Conservation (phyloP, 2,113 vertebrate species). For the Leucoraja erinaceus region DNA sequence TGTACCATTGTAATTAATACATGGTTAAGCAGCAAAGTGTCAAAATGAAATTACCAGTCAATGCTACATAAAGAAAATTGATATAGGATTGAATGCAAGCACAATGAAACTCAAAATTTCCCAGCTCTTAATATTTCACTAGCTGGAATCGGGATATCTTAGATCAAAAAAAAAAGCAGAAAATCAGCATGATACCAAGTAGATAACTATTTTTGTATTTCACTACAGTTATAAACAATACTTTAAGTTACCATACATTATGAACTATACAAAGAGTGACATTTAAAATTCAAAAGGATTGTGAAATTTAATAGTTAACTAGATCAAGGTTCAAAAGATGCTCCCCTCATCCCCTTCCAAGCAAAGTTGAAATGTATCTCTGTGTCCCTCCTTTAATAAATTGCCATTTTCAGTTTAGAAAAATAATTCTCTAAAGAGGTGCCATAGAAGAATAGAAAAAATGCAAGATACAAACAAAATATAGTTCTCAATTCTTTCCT, state of each 20-base stretch:
- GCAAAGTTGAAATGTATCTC: no score
- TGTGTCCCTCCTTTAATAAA: neutral
- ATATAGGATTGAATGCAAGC: neutral
- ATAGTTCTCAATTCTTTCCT: neutral
- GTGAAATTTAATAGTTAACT: neutral
- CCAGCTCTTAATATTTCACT: neutral
- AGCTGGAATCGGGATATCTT: no score
- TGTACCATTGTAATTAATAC: neutral
- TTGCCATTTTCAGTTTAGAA: slow-evolving; percentile 11
- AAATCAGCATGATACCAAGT: neutral
- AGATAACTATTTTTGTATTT: neutral
- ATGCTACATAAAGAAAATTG: neutral
- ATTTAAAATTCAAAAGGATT: neutral
- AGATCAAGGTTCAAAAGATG: neutral
- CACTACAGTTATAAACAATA: slow-evolving; percentile 1
- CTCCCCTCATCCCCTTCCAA: neutral
- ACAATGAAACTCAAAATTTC: neutral
- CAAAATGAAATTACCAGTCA: neutral
- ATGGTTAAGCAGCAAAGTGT: neutral
- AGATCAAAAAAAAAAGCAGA: neutral
- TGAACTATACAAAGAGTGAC: neutral
- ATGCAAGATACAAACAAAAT: neutral
- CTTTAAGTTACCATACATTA: neutral
- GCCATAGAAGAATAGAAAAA: neutral
- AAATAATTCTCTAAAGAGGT: neutral